Conservation (phyloP, 1,140 invertebrate species). For the Heliconius congener region DNA sequence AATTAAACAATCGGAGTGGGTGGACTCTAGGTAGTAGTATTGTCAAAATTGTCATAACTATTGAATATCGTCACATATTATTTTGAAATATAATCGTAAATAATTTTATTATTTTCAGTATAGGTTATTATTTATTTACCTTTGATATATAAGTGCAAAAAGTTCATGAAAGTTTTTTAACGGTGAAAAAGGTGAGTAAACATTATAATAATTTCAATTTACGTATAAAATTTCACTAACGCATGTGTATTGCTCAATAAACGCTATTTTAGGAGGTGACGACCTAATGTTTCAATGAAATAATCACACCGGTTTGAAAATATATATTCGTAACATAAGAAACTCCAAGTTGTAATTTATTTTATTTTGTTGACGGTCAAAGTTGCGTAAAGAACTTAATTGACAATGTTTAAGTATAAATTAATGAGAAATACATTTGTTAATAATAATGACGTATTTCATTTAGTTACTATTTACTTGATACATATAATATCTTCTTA, state of each 20-base stretch:
- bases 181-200: constrained; percentile 16
- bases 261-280: constrained; percentile 73
- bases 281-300: constrained; percentile 16
- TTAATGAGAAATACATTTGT: background rate
- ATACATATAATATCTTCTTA: background rate
- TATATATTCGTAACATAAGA: background rate
- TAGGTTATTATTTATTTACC: background rate
- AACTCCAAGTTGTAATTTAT: background rate
- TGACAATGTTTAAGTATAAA: background rate
- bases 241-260: constrained; percentile 47
- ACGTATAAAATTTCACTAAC: constrained; percentile 30
- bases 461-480: background rate
- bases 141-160: background rate
- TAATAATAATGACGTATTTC: background rate
- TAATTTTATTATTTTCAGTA: background rate
- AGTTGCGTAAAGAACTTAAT: background rate
- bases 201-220: constrained; percentile 5
- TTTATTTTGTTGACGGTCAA: background rate
- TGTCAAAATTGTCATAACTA: constrained; percentile 15
- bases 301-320: constrained; percentile 13
- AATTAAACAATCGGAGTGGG: constrained; percentile 9
- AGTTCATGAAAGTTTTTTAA: background rate
- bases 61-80: background rate
- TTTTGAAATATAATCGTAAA: background rate
- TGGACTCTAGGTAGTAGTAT: background rate